phyloP scores from a whole-genome alignment of 2,797 vertebrate genomes.

The Jordanella pulchra region DNA sequence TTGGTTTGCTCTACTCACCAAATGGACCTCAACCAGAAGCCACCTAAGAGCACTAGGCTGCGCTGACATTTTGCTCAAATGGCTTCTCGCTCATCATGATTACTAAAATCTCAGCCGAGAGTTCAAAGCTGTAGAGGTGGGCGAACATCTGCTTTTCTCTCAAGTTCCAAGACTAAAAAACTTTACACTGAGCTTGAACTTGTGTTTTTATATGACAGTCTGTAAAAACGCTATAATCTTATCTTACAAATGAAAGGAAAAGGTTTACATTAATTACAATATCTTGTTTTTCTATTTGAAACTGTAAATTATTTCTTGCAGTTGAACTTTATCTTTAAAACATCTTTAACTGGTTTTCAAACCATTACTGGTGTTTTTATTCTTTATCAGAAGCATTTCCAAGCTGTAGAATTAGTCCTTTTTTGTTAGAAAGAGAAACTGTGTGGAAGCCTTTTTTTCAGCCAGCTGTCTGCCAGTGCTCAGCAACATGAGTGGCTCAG shows the following conservation, averaged over 20 bases:
- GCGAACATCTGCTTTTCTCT: background rate
- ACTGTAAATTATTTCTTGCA: background rate
- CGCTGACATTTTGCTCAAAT: background rate
- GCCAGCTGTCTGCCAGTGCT: too few species aligned
- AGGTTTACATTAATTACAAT: too few species aligned
- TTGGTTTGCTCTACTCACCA: background rate
- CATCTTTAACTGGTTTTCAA: background rate
- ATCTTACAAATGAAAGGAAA: too few species aligned
- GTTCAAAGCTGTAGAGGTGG: background rate
- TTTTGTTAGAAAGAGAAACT: too few species aligned
- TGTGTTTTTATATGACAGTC: background rate
- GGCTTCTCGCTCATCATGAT: background rate
- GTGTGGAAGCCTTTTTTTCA: too few species aligned
- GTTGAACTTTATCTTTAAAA: background rate
- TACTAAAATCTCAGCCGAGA: background rate
- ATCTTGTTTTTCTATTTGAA: too few species aligned
- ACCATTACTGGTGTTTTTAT: background rate
- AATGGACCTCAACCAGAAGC: background rate
- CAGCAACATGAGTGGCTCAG: too few species aligned
- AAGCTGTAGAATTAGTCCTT: background rate
- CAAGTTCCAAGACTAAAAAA: background rate
- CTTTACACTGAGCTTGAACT: background rate
- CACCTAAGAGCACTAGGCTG: background rate
- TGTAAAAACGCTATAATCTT: too few species aligned
- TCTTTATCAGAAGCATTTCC: too few species aligned